Conservation (phyloP, 23 tunicate species). For the Trididemnum clinides region DNA sequence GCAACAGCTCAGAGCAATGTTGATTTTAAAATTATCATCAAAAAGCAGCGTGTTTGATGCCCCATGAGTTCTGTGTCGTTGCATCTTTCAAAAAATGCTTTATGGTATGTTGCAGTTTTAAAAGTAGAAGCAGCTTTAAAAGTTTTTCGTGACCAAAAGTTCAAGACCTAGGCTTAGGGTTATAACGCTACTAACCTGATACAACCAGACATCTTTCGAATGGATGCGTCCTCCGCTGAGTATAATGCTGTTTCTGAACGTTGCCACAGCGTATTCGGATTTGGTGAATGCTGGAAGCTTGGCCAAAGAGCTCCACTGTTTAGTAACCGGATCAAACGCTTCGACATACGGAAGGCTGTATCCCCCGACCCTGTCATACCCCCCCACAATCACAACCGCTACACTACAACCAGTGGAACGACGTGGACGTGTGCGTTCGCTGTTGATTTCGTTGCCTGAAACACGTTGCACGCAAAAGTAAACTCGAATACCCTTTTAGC, state of each 20-base stretch:
- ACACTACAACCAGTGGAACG: constrained; percentile 90
- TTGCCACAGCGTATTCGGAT: constrained; percentile 90
- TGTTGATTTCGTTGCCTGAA: constrained; percentile 87
- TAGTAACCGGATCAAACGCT: constrained; percentile 91
- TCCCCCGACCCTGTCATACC: constrained; percentile 94
- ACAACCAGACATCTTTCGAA: constrained; percentile 93
- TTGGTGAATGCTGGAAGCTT: constrained; percentile 96
- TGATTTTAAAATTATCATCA: no score
- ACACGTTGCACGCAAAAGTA: no score
- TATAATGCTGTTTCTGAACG: constrained; percentile 87
- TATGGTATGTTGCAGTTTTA: no score
- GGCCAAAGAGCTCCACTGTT: constrained; percentile 86
- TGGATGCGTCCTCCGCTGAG: constrained; percentile 98
- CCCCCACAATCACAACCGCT: constrained; percentile 93
- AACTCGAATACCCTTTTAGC: no score
- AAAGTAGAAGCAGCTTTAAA: no score
- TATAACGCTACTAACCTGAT: constrained; percentile 93
- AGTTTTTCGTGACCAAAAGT: no score
- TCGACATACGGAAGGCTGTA: constrained; percentile 97
- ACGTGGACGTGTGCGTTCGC: constrained; percentile 82
- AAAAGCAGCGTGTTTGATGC: no score
- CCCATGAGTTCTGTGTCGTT: no score
- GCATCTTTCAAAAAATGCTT: no score
- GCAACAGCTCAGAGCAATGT: no score
- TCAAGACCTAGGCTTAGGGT: no score